phyloP scores from a whole-genome alignment of 2,888 invertebrate species.

The Leptopilina syphax region DNA sequence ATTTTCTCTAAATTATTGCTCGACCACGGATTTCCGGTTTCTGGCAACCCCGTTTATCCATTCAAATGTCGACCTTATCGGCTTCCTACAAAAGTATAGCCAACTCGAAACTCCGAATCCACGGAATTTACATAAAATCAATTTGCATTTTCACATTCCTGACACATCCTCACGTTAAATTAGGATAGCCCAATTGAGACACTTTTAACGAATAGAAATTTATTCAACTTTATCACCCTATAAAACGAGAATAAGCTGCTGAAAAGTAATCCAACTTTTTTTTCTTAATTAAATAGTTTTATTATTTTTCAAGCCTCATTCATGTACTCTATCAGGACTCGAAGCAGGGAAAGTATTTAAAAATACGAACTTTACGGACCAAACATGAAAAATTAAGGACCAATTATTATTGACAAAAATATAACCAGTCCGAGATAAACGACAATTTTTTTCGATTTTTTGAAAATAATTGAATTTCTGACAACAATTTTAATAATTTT shows the following conservation, averaged over 20 bases:
- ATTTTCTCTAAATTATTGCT: slow-evolving; percentile 42
- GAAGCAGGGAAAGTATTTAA: no score
- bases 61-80: slow-evolving; percentile 48
- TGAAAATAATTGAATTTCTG: no score
- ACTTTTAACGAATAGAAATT: slow-evolving; percentile 4
- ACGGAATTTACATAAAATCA: slow-evolving; percentile 53
- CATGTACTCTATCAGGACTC: no score
- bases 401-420: no score
- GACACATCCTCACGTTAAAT: slow-evolving; percentile 46
- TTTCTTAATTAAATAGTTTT: no score
- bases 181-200: slow-evolving; percentile 23
- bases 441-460: no score
- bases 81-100: slow-evolving; percentile 41
- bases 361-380: no score
- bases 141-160: slow-evolving; percentile 44
- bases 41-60: slow-evolving; percentile 40
- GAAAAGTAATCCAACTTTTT: not conserved
- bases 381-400: no score
- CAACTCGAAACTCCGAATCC: slow-evolving; percentile 45
- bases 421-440: no score
- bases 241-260: not conserved
- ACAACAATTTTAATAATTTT: no score
- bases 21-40: slow-evolving; percentile 39
- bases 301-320: no score
- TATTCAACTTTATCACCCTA: slow-evolving; percentile 11